Base-by-base conservation (phyloP, 2,888 invertebrate species). In the Hymenopus coronatus region DNA sequence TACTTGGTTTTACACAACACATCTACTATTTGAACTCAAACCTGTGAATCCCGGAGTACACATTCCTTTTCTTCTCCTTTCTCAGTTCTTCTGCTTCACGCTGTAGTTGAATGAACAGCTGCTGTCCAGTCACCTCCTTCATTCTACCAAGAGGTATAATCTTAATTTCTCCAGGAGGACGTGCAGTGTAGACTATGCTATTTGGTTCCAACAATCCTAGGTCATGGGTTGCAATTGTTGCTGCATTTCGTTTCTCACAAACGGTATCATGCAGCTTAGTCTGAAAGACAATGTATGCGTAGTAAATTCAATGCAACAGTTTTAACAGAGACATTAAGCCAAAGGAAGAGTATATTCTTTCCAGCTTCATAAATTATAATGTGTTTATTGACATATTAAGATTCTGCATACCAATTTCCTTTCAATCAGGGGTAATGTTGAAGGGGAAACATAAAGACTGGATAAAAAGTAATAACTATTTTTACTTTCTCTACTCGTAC, bases 151-250 rank as follows among this genome's bases (percentile, higher is more conserved):
- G 93, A 0, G 97, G 97, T 7, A 94, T 94, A 91, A 97, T 95
- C 91, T 94, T 93, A 2, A 97, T 93, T n/a, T 94, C 93, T 4
- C 94, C 93, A 0, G 97, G 97, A 0, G 94, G 92, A 91, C 94
- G 94, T 0, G 97, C 97, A 89, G 96, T 96, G 93, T 97, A 98
- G 0, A 94, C 93, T 82, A 96, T 92, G 91, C 95, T 94, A 90
- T 95, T 95, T 94, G 92, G 88, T 90, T 89, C 90, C 90, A 90
- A 25, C 27, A 83, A 70, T 70, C 85, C 90, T 90, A 97, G 93
- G 92, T 98, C 97, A 93, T 98, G 98, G 0, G 97, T 98, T 4
- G 97, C 98, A 89, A 98, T 96, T 0, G 97, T 97, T 0, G 97
- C 97, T 0, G 94, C 93, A 91, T 96, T 96, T 91, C 98, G 94